phyloP scores from a whole-genome alignment of 2,888 invertebrate species.

The Acrocera orbiculus region DNA sequence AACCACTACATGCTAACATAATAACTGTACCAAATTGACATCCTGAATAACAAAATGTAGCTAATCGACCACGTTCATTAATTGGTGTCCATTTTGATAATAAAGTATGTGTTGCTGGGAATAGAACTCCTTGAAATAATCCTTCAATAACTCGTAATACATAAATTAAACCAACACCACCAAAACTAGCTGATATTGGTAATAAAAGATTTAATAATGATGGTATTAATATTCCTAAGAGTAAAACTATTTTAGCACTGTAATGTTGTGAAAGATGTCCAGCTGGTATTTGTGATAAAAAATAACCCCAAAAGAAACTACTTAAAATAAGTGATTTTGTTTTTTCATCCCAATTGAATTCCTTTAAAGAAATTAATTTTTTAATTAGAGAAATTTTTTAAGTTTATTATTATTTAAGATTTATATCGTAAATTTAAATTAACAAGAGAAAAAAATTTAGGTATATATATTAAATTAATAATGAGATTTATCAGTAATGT shows the following conservation, averaged over 20 bases:
- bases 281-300: conserved; percentile 38
- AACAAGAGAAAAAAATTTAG: no score
- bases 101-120: conserved; percentile 43
- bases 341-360: conserved; percentile 35
- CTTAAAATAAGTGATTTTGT: conserved; percentile 37
- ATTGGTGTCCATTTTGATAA: conserved; percentile 48
- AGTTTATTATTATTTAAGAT: no score
- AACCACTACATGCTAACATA: conserved; percentile 47
- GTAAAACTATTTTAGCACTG: conserved; percentile 43
- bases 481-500: no score
- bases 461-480: no score
- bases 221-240: conserved; percentile 35
- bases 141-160: conserved; percentile 43
- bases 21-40: conserved; percentile 60
- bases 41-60: conserved; percentile 46
- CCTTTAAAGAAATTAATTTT: no score
- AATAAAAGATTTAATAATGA: conserved; percentile 43
- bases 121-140: conserved; percentile 42
- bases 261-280: conserved; percentile 49
- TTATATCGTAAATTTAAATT: no score
- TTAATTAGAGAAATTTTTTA: no score
- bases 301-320: conserved; percentile 46
- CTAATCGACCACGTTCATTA: conserved; percentile 45
- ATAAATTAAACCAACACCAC: conserved; percentile 39
- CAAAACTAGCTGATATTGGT: conserved; percentile 42